phyloP scores from a whole-genome alignment of 2,797 vertebrate species.

The Rousettus madagascariensis region DNA sequence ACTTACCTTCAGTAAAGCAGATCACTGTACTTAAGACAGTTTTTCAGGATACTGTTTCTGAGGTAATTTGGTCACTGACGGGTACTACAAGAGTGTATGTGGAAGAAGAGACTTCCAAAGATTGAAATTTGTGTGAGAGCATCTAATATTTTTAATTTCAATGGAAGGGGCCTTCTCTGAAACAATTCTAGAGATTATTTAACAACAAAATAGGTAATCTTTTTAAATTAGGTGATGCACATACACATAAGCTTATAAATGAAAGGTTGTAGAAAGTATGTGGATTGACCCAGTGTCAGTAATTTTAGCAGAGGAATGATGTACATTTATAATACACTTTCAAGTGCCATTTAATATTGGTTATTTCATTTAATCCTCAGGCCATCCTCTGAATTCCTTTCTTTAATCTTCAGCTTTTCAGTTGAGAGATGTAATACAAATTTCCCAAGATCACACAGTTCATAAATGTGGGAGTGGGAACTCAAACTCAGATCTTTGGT shows the following conservation, averaged over 20 bases:
- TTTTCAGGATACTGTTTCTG: neutral
- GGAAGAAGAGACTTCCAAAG: neutral
- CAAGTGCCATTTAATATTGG: neutral
- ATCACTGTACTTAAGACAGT: neutral
- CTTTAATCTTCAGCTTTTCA: neutral
- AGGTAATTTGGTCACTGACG: neutral
- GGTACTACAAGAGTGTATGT: neutral
- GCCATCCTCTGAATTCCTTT: neutral
- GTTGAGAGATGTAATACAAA: neutral
- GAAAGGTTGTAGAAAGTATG: neutral
- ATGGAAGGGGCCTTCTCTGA: neutral
- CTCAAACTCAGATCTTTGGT: neutral
- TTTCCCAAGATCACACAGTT: neutral
- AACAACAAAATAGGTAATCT: neutral
- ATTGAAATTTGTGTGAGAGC: neutral
- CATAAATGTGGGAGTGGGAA: neutral
- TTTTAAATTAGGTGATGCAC: neutral
- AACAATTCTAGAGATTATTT: neutral
- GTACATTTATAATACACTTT: neutral
- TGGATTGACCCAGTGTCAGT: neutral
- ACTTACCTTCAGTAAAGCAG: neutral
- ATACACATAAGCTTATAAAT: neutral
- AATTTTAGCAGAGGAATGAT: neutral
- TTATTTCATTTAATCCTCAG: neutral
- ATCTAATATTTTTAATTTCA: neutral